Conservation (phyloP, 1,140 invertebrate genomes). For the Telenomus remus region DNA sequence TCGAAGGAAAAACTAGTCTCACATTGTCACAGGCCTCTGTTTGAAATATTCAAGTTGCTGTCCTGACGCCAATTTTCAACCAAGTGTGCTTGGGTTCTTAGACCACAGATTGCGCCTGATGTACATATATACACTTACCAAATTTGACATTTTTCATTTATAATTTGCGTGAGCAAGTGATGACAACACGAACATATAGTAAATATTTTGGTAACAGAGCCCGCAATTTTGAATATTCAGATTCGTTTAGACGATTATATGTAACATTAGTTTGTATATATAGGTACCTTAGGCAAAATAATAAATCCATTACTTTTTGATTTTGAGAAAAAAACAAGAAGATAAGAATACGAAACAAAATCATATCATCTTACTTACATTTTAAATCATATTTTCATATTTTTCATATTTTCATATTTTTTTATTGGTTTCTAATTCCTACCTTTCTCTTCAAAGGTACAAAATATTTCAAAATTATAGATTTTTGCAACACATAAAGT, state of each 20-base stretch:
- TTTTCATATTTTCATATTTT: no score
- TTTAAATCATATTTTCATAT: no score
- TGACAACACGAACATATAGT: slow-evolving; percentile 16
- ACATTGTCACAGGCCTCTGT: slow-evolving; percentile 31
- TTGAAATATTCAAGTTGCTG: slow-evolving; percentile 49
- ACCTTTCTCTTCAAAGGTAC: no score
- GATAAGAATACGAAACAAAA: slow-evolving; percentile 32
- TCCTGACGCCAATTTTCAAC: slow-evolving; percentile 27
- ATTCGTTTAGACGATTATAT: slow-evolving; percentile 5
- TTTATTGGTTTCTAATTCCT: no score
- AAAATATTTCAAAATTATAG: no score
- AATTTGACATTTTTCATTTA: slow-evolving; percentile 37
- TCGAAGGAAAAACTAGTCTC: slow-evolving; percentile 41
- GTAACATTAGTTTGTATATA: background rate
- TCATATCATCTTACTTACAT: no score
- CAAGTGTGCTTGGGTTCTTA: slow-evolving; percentile 26
- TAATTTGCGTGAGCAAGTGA: slow-evolving; percentile 33
- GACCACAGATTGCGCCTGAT: slow-evolving; percentile 14
- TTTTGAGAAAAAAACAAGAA: background rate
- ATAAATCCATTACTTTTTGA: background rate
- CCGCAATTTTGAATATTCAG: slow-evolving; percentile 16
- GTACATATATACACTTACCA: slow-evolving; percentile 13
- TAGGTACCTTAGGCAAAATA: background rate
- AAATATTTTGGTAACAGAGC: slow-evolving; percentile 32
- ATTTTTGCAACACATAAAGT: no score